A percentile compares a stretch with the other conserved stretches of the same genome.
These are phyloP conservation scores for Leucoraja ocellata DNA, from an alignment of 2,797 vertebrate genomes.

Conservation along the genomic window DNA sequence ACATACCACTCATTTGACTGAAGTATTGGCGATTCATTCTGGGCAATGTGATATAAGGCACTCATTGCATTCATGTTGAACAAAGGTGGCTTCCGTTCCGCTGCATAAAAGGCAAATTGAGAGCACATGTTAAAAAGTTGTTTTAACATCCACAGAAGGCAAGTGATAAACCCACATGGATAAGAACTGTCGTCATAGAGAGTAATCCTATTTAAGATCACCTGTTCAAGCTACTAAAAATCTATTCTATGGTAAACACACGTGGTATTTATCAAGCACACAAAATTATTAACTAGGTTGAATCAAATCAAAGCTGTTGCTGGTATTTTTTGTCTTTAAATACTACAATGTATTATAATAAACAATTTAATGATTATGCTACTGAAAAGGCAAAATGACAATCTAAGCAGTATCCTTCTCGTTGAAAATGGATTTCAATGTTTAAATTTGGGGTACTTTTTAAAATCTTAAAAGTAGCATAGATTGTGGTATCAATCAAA, in stretches of 20 bases:
- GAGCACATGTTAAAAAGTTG: slow-evolving; percentile 16
- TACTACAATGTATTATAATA: neutral
- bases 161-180: slow-evolving; percentile 27
- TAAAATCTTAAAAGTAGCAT: neutral
- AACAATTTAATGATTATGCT: neutral
- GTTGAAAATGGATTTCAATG: neutral
- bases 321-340: neutral
- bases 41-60: slow-evolving; percentile 99
- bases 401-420: neutral
- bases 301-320: neutral
- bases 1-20: slow-evolving; percentile 96
- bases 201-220: slow-evolving; percentile 33
- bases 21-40: slow-evolving; percentile 92
- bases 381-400: neutral
- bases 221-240: slow-evolving; percentile 22
- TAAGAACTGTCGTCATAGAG: slow-evolving; percentile 23
- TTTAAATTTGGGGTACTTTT: neutral
- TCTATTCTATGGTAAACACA: neutral
- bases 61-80: slow-evolving; percentile 99
- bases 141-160: neutral
- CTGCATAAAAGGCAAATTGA: slow-evolving; percentile 52
- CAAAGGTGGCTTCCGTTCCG: slow-evolving; percentile 93
- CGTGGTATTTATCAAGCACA: neutral
- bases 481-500: neutral
- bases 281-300: neutral